Base-by-base conservation (phyloP, 2,113 vertebrate species). In the Podarcis cretensis region DNA sequence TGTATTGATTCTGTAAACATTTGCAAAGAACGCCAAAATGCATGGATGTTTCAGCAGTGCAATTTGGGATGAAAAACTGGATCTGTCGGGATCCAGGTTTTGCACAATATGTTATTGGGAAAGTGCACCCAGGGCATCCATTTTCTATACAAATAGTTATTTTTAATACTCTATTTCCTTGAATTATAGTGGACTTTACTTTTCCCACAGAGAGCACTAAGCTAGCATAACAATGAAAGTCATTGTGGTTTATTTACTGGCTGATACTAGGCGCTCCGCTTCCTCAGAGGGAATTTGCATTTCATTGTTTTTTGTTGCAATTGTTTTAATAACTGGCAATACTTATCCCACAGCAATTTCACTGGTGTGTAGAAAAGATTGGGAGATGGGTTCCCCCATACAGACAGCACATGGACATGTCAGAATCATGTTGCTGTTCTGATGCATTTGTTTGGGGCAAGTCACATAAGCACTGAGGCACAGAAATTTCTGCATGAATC, bases 121-220 rank as follows among this genome's bases (percentile, higher is more conserved):
- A 90, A 92, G 63, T 6, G 7, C 2, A 9, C 80, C 74, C 71
- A 81, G 84, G 89, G 32, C 43, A 88, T 0, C 48, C 25, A 8
- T 83, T 92, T 94, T 81, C 78, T 92, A 32, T 59, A 75, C 77
- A 85, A 94, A 84, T 81, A 93, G 40, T 85, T 87, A 40, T 27
- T 87, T 87, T 40, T 77, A 86, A 3, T 86, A 83, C 59, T 48
- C 57, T 83, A 6, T 92, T 90, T 79, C 21, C 77, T 40, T 79
- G 54, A 94, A 93, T 79, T 43, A 12, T 81, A 40, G 12, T 89
- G 40, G 57, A 83, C 71, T 65, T 83, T 88, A 76, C 73, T 80
- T 91, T 90, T 63, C 75, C 77, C 83, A 6, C 2, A 84, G 71
- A 69, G 48, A 89, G n/a, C 78, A 87, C 20, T 81, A 74, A 92